Base-by-base conservation (phyloP, 2,888 invertebrate species). In the Napeogenes inachia region DNA sequence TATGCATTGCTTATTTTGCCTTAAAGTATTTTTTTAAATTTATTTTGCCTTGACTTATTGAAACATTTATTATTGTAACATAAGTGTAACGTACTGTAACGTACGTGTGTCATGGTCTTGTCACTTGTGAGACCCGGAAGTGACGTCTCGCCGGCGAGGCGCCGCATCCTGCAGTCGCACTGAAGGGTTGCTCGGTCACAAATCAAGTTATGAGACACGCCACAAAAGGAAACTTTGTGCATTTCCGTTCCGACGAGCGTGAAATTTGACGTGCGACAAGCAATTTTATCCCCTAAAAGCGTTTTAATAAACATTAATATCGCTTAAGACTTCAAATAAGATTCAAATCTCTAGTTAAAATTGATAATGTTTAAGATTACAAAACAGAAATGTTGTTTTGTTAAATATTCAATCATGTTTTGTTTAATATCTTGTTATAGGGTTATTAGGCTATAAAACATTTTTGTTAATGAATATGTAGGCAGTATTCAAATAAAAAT, bases 221-320 rank as follows among this genome's bases (percentile, higher is more conserved):
- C 89, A 89, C 89, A 89, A 89, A 87, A 89, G 89, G 89, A 90
- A 89, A 89, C 89, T 90, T 89, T 84, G 86, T 85, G 89, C 88
- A 89, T 89, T 89, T 90, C 90, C 88, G 85, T 82, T 73, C 79
- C 82, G 80, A 73, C 85, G 81, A 87, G 86, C 87, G 83, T 89
- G 85, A 88, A 88, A 89, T 88, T 84, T 80, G 76, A 76, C 79
- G 74, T 72, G 68, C 75, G 71, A 71, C 71, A 70, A 72, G 69
- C 71, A 64, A 73, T 71, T 71, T 68, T 70, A 66, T 62, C 76
- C 83, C 77, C 72, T 83, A 84, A 75, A 69, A 45, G 66, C 66
- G 61, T 65, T 60, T 65, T 42, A 54, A 70, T 74, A 81, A 73
- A 76, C 67, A 65, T 65, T 67, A 72, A 70, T 71, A 64, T 76